These are phyloP conservation scores for Anabas testudineus DNA, from an alignment of 2,797 vertebrate species.

Conservation along the genomic window DNA sequence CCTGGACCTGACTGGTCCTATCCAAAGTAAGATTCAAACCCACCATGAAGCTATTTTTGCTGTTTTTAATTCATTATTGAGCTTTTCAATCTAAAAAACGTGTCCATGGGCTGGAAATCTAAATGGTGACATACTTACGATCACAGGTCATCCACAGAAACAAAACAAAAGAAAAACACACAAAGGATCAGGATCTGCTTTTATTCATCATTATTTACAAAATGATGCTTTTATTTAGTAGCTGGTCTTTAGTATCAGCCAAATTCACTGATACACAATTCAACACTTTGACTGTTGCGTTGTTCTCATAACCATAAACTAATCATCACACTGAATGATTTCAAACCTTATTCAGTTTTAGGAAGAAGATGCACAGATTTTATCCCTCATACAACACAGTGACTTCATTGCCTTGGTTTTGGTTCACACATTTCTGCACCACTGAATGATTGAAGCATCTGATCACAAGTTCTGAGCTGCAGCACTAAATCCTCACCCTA, in stretches of 20 bases:
- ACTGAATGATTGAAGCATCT: background rate
- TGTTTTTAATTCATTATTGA: background rate
- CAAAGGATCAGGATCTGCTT: background rate
- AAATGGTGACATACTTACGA: background rate
- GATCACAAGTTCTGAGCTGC: background rate
- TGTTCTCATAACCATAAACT: background rate
- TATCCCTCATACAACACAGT: background rate
- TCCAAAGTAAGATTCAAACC: background rate
- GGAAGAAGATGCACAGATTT: background rate
- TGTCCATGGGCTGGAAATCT: background rate
- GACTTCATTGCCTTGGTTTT: background rate
- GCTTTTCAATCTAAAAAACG: too few relatives aligned
- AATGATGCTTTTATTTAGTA: conserved; percentile 21
- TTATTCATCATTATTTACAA: too few relatives aligned
- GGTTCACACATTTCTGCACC: background rate
- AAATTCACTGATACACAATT: background rate
- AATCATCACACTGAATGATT: background rate
- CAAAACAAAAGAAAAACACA: background rate
- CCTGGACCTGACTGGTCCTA: too few relatives aligned
- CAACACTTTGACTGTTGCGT: background rate
- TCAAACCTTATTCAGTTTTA: background rate
- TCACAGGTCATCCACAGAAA: background rate
- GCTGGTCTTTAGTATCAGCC: background rate
- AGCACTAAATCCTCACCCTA: background rate
- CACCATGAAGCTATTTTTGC: background rate